Evolutionary conservation across 2,113 vertebrate genomes (phyloP).

Genomic region (Emydocephalus ijimae): DNA sequence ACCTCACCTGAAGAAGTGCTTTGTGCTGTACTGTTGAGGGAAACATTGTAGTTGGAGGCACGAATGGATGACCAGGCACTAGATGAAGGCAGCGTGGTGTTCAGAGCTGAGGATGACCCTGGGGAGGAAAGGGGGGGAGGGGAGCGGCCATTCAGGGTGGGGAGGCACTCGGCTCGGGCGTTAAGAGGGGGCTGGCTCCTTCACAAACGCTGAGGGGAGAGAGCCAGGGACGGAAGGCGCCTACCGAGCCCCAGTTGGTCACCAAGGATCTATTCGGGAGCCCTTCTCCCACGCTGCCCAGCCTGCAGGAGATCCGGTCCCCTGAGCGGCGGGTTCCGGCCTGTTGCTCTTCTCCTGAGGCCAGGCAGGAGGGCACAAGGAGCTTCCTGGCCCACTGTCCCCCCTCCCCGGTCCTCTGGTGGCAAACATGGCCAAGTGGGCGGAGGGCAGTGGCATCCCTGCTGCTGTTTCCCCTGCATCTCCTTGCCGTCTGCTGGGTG

Average conservation of each 20-base stretch:
- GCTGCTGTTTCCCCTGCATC: too few species aligned
- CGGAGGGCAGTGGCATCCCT: background rate
- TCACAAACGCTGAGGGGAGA: background rate
- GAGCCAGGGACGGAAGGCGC: fast-evolving
- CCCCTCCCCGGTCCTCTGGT: too few species aligned
- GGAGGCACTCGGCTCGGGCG: background rate
- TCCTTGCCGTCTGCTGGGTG: fast-evolving
- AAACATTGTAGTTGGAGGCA: slow-evolving; percentile 99
- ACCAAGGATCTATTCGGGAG: too few species aligned
- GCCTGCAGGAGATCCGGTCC: background rate
- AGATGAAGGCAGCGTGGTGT: slow-evolving; percentile 99
- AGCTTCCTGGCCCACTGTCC: background rate
- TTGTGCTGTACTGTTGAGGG: slow-evolving; percentile 99
- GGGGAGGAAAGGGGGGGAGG: background rate
- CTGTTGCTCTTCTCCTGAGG: background rate
- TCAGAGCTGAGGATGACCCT: slow-evolving; percentile 99
- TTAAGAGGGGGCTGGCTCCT: background rate
- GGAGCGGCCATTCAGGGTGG: background rate
- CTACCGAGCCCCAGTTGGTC: background rate
- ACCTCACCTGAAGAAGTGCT: slow-evolving; percentile 92
- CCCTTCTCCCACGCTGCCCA: background rate
- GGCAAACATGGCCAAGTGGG: background rate
- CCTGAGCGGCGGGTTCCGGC: too few species aligned
- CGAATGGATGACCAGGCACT: slow-evolving; percentile 99
- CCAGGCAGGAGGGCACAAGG: background rate